Base-by-base conservation (phyloP, 2,888 invertebrate genomes). In the Sceliomorpha sp. region DNA sequence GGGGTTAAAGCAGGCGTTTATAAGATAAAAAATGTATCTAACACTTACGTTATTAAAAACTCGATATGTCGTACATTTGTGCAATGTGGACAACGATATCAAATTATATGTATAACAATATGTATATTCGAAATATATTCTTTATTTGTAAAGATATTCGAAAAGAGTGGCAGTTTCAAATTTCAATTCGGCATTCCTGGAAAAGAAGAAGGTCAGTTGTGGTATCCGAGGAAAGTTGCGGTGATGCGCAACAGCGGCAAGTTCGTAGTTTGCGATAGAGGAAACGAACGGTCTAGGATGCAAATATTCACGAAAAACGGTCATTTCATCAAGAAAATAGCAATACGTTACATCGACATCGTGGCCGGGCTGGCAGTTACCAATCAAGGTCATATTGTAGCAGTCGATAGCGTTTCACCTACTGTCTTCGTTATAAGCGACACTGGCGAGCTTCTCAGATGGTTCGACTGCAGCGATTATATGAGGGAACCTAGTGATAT, bases 401-500 rank as follows among this genome's bases (percentile, higher is more conserved):
- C 98, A 27, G 98, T 98, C 14, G 98, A 98, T 89, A 97, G 97
- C 84, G 98, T 98, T 44, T 97, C 98, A 36, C 98, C 98, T 4
- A 98, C 98, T 31, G 97, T 98, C 40, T 98, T 98, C 89, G 94
- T 97, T 70, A 94, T 98, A 78, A 94, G 95, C 48, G 98, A 98
- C 88, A 94, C 93, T 77, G 98, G 98, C 13, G 97, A 97, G 82
- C 91, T 98, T 79, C 91, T 97, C 80, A 94, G 95, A 85, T 98
- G 98, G 98, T 98, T 98, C 87, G 98, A 98, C 89, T 98, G 98
- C 90, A 97, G 97, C 87, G 96, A 97, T 89, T 96, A 96, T 88
- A 98, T 98, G 98, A 91, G 97, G 77, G 98, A 98, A 88, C 98
- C 98, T 10, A 98, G 98, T 45, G 98, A 98, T 89, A 97, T 98